Conservation (phyloP, 2,113 vertebrate genomes). For the Engraulis encrasicolus region DNA sequence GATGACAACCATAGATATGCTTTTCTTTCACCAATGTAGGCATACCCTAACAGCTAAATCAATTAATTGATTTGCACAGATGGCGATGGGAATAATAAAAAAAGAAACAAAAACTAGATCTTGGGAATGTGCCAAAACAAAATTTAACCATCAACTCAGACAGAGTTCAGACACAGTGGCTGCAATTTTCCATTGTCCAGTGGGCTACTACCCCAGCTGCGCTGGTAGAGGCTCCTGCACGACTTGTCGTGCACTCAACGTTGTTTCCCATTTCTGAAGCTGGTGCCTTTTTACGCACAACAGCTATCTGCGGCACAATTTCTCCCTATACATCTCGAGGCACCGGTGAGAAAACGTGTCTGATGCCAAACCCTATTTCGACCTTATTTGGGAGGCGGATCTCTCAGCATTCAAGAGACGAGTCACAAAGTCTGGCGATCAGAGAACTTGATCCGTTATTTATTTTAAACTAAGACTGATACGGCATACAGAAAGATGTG, state of each 20-base stretch:
- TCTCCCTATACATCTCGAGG: background rate
- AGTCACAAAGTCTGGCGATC: background rate
- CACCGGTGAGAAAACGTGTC: conserved; percentile 3
- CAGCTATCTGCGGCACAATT: background rate
- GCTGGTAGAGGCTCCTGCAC: too few relatives aligned
- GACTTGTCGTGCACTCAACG: background rate
- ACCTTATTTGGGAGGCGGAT: conserved; percentile 26
- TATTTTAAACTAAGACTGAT: background rate
- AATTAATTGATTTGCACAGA: background rate
- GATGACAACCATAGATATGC: too few relatives aligned
- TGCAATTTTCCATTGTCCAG: background rate
- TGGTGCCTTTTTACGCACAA: background rate
- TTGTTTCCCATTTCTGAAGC: background rate
- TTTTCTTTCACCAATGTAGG: too few relatives aligned
- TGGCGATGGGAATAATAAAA: background rate
- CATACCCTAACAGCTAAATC: too few relatives aligned
- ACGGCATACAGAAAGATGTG: background rate
- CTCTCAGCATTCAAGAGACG: too few relatives aligned
- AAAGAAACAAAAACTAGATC: background rate
- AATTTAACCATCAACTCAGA: too few relatives aligned
- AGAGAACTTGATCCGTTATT: background rate
- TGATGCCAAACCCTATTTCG: background rate
- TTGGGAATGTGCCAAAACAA: too few relatives aligned
- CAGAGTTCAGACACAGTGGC: too few relatives aligned
- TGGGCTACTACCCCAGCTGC: background rate